These are phyloP conservation scores for Taeniopygia guttata DNA, from an alignment of 2,797 vertebrate genomes.

Conservation along the genomic window DNA sequence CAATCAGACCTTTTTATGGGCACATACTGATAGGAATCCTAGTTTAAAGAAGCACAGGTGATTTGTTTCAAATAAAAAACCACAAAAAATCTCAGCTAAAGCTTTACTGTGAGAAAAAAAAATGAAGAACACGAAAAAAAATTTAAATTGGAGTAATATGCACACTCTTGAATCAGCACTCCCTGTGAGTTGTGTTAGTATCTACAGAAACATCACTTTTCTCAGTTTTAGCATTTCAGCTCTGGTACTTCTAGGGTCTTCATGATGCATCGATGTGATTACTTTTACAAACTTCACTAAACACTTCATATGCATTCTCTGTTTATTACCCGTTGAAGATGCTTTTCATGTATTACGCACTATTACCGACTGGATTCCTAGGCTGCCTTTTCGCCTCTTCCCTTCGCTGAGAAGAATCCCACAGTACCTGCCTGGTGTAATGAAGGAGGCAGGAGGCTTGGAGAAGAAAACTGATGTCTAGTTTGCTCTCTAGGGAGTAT, in stretches of 20 bases:
- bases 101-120: neutral
- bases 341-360: neutral
- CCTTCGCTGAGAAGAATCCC: rapidly evolving
- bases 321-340: neutral
- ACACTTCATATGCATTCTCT: neutral
- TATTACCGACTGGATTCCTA: neutral
- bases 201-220: neutral
- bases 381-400: neutral
- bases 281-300: neutral
- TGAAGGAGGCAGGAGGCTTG: neutral
- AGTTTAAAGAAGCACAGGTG: neutral
- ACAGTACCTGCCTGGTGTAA: neutral
- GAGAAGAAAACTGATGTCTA: neutral
- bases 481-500: neutral
- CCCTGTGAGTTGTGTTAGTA: neutral
- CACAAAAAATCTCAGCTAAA: neutral
- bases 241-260: neutral
- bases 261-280: rapidly evolving
- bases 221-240: neutral
- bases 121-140: neutral
- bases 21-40: neutral
- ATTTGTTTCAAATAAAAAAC: neutral
- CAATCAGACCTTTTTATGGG: neutral
- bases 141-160: neutral
- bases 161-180: neutral